These are phyloP conservation scores for Coecobrya sp. DNA, from an alignment of 2,888 invertebrate species.

Conservation along the genomic window DNA sequence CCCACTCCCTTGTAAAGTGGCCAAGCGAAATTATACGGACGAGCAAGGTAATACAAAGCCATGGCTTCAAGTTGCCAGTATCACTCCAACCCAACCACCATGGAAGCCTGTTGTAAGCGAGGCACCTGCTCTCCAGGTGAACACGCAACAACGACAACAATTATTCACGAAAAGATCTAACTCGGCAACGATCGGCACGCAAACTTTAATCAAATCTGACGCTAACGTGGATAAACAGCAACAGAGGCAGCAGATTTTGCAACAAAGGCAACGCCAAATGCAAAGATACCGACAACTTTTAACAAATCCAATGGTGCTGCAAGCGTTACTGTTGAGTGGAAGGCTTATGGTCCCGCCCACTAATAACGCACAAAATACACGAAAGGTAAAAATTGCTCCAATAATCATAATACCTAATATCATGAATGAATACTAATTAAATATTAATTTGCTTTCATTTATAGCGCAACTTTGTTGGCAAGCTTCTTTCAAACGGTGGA, in stretches of 20 bases:
- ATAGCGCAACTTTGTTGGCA: constrained; percentile 78
- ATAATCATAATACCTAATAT: background rate
- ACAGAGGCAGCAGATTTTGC: background rate
- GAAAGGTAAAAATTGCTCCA: constrained; percentile 43
- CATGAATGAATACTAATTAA: no score
- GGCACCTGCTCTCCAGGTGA: background rate
- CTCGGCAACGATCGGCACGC: constrained; percentile 20
- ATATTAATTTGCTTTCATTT: constrained; percentile 32
- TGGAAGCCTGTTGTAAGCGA: constrained; percentile 31
- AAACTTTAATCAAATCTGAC: background rate
- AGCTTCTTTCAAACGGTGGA: constrained; percentile 52
- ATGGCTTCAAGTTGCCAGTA: constrained; percentile 51
- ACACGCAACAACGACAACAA: constrained; percentile 39
- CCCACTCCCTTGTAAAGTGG: constrained; percentile 61
- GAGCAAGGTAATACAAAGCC: constrained; percentile 41
- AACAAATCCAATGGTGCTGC: constrained; percentile 60
- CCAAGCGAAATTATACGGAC: constrained; percentile 57
- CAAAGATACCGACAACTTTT: constrained; percentile 52
- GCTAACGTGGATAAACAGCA: background rate
- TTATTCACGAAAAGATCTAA: constrained; percentile 39
- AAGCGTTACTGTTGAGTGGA: constrained; percentile 55
- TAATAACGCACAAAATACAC: background rate
- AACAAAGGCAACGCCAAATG: constrained; percentile 53
- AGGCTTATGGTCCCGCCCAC: constrained; percentile 8
- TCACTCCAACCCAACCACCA: constrained; percentile 70